These are phyloP conservation scores for Neopelma chrysocephalum DNA, from an alignment of 2,797 vertebrate species.

Conservation along the genomic window DNA sequence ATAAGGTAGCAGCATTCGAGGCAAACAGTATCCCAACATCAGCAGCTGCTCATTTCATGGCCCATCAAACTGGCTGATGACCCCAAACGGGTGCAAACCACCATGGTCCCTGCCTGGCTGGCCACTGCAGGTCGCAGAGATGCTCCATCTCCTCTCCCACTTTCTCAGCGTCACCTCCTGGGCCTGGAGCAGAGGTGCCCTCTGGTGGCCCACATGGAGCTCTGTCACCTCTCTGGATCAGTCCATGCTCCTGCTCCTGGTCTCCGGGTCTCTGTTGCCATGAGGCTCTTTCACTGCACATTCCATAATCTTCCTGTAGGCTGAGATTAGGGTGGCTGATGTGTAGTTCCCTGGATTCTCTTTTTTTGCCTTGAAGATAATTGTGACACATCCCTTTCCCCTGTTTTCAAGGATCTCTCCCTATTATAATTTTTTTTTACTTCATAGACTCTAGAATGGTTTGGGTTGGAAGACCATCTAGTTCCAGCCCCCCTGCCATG, in stretches of 20 bases:
- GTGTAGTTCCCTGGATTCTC: neutral
- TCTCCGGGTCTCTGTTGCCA: neutral
- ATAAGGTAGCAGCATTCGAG: neutral
- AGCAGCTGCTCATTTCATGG: neutral
- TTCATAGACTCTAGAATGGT: neutral
- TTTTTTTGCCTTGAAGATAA: neutral
- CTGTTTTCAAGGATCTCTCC: neutral
- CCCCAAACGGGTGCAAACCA: neutral
- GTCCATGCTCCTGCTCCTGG: neutral
- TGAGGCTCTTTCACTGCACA: rapidly evolving
- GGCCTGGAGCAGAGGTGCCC: slow-evolving; percentile 1
- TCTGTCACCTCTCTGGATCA: too few relatives aligned
- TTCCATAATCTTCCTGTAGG: neutral
- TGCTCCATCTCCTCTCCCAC: neutral
- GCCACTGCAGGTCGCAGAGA: too few relatives aligned
- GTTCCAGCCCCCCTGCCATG: rapidly evolving
- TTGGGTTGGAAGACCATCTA: neutral
- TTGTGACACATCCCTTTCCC: neutral
- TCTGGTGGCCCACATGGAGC: neutral
- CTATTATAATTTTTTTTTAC: neutral
- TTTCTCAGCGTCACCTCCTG: neutral
- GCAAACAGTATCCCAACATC: neutral
- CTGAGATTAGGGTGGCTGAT: neutral
- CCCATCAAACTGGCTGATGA: neutral
- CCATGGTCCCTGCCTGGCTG: neutral